Percentiles rank a stretch among this genome's conserved stretches.
These are phyloP conservation scores for Mergus octosetaceus DNA, from an alignment of 2,797 vertebrate genomes.

Conservation along the genomic window DNA sequence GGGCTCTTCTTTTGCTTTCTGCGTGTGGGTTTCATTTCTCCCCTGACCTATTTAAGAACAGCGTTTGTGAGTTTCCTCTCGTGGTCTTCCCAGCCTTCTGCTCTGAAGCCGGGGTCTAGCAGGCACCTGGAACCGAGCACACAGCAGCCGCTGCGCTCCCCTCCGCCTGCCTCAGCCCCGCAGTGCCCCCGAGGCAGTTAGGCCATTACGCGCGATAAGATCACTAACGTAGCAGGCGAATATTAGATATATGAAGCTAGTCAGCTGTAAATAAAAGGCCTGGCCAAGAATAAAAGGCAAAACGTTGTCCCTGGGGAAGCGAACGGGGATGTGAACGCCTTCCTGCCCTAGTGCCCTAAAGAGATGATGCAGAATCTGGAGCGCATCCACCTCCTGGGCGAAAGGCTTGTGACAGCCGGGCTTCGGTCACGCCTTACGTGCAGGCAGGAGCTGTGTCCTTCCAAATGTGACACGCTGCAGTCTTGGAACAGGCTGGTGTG, in stretches of 20 bases:
- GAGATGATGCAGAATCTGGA: constrained; percentile 5
- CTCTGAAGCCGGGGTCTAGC: neutral
- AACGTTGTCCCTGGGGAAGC: constrained; percentile 25
- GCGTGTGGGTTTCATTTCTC: neutral
- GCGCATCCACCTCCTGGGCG: neutral
- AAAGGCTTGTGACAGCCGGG: neutral
- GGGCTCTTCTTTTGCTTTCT: neutral
- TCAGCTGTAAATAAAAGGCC: constrained; percentile 55
- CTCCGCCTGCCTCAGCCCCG: constrained; percentile 21
- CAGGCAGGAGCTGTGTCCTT: neutral
- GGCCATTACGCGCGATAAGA: constrained; percentile 45
- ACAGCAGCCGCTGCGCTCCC: neutral
- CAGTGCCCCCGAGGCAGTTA: neutral
- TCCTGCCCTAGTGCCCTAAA: constrained; percentile 4
- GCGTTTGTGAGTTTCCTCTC: neutral
- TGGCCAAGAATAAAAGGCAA: constrained; percentile 59
- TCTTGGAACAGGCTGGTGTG: neutral
- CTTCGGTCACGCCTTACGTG: neutral
- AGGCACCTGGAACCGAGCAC: neutral
- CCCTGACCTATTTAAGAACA: constrained; percentile 1
- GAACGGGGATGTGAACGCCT: neutral
- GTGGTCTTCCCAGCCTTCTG: neutral
- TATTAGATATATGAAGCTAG: constrained; percentile 54
- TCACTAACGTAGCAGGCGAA: constrained; percentile 59
- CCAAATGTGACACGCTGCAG: neutral